Evolutionary conservation across 2,113 vertebrate species (phyloP).

Genomic region (Thunnus maccoyii): DNA sequence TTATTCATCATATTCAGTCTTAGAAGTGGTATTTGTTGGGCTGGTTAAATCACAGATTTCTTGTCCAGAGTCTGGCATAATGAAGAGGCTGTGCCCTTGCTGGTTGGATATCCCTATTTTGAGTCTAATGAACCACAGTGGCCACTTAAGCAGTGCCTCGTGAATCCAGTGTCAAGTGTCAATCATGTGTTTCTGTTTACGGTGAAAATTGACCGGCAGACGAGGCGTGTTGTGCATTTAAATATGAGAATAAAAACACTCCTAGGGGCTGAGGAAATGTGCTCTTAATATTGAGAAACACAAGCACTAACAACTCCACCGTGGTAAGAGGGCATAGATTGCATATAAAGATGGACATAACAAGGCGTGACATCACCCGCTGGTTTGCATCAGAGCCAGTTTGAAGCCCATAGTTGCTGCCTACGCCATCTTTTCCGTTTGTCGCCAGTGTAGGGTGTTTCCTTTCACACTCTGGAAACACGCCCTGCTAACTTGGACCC

Average conservation of each 20-base stretch:
- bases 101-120: not conserved
- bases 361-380: too few relatives aligned
- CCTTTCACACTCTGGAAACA: too few relatives aligned
- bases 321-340: too few relatives aligned
- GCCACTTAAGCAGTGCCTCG: slow-evolving; percentile 15
- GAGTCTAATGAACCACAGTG: slow-evolving; percentile 20
- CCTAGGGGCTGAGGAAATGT: not conserved
- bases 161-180: slow-evolving; percentile 26
- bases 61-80: not conserved
- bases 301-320: not conserved
- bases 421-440: too few relatives aligned
- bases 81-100: slow-evolving; percentile 12
- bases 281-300: slow-evolving; percentile 8
- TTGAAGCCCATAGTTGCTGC: too few relatives aligned
- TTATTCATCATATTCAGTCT: slow-evolving; percentile 2
- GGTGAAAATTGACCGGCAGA: not conserved
- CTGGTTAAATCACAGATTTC: not conserved
- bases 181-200: not conserved
- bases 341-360: too few relatives aligned
- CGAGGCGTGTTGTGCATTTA: not conserved
- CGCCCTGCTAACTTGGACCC: too few relatives aligned
- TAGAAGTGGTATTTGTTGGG: not conserved
- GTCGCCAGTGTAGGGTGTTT: too few relatives aligned
- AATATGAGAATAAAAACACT: slow-evolving; percentile 1
- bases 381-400: too few relatives aligned